phyloP scores from a whole-genome alignment of 2,113 vertebrate species.

The Macaca nemestrina region DNA sequence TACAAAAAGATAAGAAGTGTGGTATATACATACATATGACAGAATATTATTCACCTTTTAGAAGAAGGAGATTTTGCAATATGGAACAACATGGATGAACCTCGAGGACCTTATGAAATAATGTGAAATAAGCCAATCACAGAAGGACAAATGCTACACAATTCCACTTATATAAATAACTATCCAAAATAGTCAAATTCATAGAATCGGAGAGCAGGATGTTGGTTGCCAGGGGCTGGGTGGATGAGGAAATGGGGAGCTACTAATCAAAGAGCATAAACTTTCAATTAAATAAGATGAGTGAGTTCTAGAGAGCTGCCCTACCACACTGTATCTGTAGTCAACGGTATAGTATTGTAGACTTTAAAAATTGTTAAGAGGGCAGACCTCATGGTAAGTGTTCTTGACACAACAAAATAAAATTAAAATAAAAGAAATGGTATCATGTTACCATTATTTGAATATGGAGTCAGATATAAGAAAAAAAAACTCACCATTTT shows the following conservation, averaged over 20 bases:
- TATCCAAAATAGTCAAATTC: neutral
- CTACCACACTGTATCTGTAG: neutral
- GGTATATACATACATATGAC: neutral
- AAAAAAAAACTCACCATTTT: neutral
- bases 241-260: neutral
- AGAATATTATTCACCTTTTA: neutral
- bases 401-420: neutral
- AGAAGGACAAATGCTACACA: neutral
- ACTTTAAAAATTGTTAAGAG: neutral
- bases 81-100: neutral
- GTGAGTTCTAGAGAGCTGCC: neutral
- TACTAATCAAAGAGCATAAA: neutral
- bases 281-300: neutral
- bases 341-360: neutral
- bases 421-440: neutral
- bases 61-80: neutral
- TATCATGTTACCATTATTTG: neutral
- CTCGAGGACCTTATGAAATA: neutral
- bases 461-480: neutral
- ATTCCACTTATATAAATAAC: neutral
- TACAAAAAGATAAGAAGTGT: neutral
- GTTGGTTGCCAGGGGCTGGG: neutral
- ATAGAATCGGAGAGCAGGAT: neutral
- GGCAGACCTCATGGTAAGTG: neutral
- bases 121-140: neutral